Evolutionary conservation across 2,797 vertebrate genomes (phyloP).

Genomic region (Megalops cyprinoides): DNA sequence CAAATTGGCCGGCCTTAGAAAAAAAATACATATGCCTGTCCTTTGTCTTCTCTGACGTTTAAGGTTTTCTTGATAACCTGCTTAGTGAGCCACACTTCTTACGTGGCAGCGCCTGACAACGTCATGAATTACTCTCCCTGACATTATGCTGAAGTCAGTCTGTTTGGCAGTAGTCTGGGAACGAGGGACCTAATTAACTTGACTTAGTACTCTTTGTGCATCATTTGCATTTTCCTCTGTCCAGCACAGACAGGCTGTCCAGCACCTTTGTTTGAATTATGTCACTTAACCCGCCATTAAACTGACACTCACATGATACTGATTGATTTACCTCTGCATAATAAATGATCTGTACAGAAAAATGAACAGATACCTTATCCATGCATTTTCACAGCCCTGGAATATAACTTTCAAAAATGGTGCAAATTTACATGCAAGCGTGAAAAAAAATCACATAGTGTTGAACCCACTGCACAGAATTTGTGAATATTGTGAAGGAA

Average conservation of each 20-base stretch:
- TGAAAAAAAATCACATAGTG: no score
- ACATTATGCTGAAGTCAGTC: background rate
- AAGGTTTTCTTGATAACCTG: slow-evolving; percentile 1
- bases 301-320: no score
- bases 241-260: background rate
- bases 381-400: no score
- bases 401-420: no score
- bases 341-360: no score
- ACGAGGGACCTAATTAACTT: background rate
- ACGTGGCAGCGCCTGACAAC: background rate
- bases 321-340: no score
- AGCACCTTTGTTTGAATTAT: background rate
- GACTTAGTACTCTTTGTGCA: background rate
- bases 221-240: background rate
- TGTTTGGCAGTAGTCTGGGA: background rate
- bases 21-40: background rate
- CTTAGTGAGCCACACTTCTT: background rate
- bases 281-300: background rate
- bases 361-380: no score
- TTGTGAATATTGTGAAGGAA: no score
- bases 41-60: background rate
- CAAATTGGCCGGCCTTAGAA: slow-evolving; percentile 22
- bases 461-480: no score
- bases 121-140: slow-evolving; percentile 5
- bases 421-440: no score